A percentile compares a stretch with the other conserved stretches of the same genome.
phyloP scores from a whole-genome alignment of 2,888 invertebrate species.

The Chrysolina oricalcia region DNA sequence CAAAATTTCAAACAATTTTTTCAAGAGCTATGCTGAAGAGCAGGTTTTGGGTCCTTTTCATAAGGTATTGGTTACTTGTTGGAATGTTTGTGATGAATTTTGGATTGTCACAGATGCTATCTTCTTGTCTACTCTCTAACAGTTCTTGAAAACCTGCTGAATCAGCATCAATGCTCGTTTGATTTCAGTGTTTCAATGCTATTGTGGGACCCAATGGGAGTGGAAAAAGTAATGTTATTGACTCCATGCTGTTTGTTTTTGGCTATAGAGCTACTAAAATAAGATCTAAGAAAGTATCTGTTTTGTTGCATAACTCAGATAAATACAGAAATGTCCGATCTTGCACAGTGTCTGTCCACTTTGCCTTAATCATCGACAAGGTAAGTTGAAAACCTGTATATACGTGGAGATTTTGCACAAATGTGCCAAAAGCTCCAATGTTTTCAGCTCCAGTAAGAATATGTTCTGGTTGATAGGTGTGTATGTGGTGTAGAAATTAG shows the following conservation, averaged over 20 bases:
- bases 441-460: too few relatives aligned
- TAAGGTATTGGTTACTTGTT: slow-evolving; percentile 77
- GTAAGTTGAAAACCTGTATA: slow-evolving; percentile 70
- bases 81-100: background rate
- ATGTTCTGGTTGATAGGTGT: too few relatives aligned
- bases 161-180: slow-evolving; percentile 32
- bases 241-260: slow-evolving; percentile 99
- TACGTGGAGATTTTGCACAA: too few relatives aligned
- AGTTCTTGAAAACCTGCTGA: too few relatives aligned
- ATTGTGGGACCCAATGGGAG: slow-evolving; percentile 99
- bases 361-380: slow-evolving; percentile 86
- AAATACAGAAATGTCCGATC: slow-evolving; percentile 81
- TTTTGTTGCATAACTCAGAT: slow-evolving; percentile 93
- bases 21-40: slow-evolving; percentile 95
- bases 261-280: slow-evolving; percentile 97
- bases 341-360: slow-evolving; percentile 93
- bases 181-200: slow-evolving; percentile 90
- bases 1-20: slow-evolving; percentile 92
- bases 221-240: slow-evolving; percentile 99
- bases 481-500: too few relatives aligned
- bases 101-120: too few relatives aligned
- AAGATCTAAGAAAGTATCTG: slow-evolving; percentile 94
- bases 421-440: too few relatives aligned
- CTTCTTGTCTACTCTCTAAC: too few relatives aligned
- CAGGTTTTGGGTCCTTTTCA: slow-evolving; percentile 95